Conservation (phyloP, 2,113 vertebrate genomes). For the Puffinus mauretanicus region DNA sequence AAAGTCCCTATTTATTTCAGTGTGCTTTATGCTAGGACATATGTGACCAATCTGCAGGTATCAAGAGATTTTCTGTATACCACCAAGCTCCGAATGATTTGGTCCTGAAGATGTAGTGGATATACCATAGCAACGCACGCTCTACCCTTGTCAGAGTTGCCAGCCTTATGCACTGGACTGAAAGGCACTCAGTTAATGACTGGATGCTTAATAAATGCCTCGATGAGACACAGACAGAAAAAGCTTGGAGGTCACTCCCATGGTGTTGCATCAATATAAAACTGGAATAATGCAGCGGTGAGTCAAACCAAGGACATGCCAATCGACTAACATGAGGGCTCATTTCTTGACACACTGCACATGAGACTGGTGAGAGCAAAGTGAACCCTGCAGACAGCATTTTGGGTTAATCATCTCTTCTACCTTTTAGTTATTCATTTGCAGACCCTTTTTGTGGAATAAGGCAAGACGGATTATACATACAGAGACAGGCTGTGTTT, state of each 20-base stretch:
- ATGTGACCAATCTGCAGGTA: background rate
- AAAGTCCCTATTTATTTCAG: background rate
- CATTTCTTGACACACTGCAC: background rate
- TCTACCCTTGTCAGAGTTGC: background rate
- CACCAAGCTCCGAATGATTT: background rate
- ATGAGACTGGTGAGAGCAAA: background rate
- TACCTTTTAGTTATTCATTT: background rate
- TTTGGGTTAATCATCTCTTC: background rate
- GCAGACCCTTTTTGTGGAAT: background rate
- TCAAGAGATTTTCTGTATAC: background rate
- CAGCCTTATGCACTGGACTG: background rate
- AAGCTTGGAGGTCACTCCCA: background rate
- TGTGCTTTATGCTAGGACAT: background rate
- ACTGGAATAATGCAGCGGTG: background rate
- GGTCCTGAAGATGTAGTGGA: background rate
- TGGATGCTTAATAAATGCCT: background rate
- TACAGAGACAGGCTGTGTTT: background rate
- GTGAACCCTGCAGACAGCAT: background rate
- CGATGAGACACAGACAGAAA: background rate
- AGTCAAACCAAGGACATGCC: background rate
- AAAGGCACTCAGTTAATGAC: background rate
- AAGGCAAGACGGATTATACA: background rate
- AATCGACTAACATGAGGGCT: background rate
- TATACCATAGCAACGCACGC: fast-evolving
- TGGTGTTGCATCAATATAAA: background rate